Evolutionary conservation across 1,140 invertebrate species (phyloP).

Genomic region (Lutraria rhynchaena): DNA sequence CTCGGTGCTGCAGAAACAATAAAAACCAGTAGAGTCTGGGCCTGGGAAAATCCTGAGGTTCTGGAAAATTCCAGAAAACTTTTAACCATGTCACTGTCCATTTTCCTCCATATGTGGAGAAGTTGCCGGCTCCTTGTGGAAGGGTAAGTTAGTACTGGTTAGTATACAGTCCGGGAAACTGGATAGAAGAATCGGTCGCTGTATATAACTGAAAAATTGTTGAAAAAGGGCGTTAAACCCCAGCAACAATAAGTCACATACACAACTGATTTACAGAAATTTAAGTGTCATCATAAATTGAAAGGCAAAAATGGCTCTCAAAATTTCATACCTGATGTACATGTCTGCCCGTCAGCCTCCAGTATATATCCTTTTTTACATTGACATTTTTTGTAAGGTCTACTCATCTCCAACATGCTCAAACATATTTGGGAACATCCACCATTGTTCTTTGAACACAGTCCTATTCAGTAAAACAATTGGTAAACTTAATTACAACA

Average conservation of each 20-base stretch:
- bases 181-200: not conserved
- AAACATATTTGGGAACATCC: conserved; percentile 19
- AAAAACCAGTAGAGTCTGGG: too few species aligned
- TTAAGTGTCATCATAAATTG: not conserved
- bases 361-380: conserved; percentile 10
- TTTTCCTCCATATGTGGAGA: too few species aligned
- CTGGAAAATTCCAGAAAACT: too few species aligned
- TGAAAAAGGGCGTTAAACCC: not conserved
- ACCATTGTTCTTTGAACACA: conserved; percentile 16
- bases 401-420: not conserved
- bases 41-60: too few species aligned
- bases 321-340: conserved; percentile 1
- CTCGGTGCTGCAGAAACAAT: too few species aligned
- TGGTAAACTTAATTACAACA: too few species aligned
- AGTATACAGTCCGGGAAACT: not conserved
- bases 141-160: too few species aligned
- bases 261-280: not conserved
- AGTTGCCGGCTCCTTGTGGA: too few species aligned
- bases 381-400: conserved; percentile 2
- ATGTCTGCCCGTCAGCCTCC: not conserved
- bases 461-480: not conserved
- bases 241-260: not conserved
- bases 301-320: not conserved
- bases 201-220: not conserved
- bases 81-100: too few species aligned